Evolutionary conservation across 1,140 invertebrate genomes (phyloP).

Genomic region (Aphelenchoides fujianensis): DNA sequence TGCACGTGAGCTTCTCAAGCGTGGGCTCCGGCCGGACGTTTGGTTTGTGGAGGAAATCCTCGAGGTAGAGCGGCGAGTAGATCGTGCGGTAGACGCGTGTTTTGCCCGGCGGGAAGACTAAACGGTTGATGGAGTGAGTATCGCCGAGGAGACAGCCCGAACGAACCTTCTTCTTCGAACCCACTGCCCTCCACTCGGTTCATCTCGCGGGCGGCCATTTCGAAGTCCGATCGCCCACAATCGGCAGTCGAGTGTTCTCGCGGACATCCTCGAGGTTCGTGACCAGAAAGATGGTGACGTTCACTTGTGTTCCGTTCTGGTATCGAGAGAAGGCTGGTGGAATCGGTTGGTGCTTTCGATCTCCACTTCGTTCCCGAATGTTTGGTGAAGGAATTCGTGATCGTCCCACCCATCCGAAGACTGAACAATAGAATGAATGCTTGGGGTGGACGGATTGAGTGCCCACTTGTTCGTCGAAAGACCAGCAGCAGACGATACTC

Average conservation of each 20-base stretch:
- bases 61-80: not conserved
- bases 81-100: constrained; percentile 7
- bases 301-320: not conserved
- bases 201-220: not conserved
- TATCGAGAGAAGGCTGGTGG: too few species aligned
- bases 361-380: not conserved
- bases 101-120: not conserved
- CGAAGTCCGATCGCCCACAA: not conserved
- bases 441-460: too few species aligned
- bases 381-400: not conserved
- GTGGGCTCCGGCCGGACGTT: not conserved
- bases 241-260: not conserved
- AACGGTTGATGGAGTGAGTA: not conserved
- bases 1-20: not conserved
- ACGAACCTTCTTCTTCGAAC: constrained; percentile 1
- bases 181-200: not conserved
- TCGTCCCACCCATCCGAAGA: not conserved
- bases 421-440: too few species aligned
- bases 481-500: not conserved
- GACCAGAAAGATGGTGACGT: not conserved
- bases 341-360: not conserved
- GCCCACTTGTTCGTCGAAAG: not conserved
- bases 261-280: constrained; percentile 2
- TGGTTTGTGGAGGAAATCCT: not conserved
- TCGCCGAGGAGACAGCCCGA: too few species aligned